Evolutionary conservation across 2,888 invertebrate genomes (phyloP), one percentile per base, ranked within the genome.

Genomic region (Eupithecia pulchellata): DNA sequence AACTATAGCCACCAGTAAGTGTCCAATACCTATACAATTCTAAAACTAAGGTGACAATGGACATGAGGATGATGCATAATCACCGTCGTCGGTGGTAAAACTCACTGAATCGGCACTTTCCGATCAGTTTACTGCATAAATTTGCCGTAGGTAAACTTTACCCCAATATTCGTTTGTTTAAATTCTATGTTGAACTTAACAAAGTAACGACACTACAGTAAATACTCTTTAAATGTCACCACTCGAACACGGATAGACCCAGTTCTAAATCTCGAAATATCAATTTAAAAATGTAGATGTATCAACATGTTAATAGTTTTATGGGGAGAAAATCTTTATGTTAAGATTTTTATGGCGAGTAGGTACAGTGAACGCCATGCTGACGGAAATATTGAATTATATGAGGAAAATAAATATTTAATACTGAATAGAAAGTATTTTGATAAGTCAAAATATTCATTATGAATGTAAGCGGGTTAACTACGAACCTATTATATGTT

Each of bases 321-420:
- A 71, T 64, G 55, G 58, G 34, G 34, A 32, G 52, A 52, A 52
- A 52, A 52, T 52, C 34, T 57, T 42, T 78, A 74, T 71, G 69
- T 64, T 64, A 70, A 66, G 62, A 72, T 27, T 63, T 71, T 66
- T 69, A 66, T 66, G 17, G 39, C 30, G n/a, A n/a, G n/a, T n/a
- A 13, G 34, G 11, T 47, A 57, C 57, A 57, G 57, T 57, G 29
- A 57, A 29, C 57, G 25, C 27, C 27, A 57, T 57, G 25, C 4
- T 13, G 47, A 25, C 47, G n/a, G n/a, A n/a, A n/a, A n/a, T n/a
- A n/a, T n/a, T n/a, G n/a, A n/a, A n/a, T n/a, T n/a, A n/a, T n/a
- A n/a, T n/a, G n/a, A n/a, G n/a, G n/a, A n/a, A n/a, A n/a, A n/a
- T n/a, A n/a, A n/a, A n/a, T n/a, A n/a, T n/a, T n/a, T n/a, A n/a